Conservation (phyloP, 2,797 vertebrate genomes). For the Gallinago nigripennis region DNA sequence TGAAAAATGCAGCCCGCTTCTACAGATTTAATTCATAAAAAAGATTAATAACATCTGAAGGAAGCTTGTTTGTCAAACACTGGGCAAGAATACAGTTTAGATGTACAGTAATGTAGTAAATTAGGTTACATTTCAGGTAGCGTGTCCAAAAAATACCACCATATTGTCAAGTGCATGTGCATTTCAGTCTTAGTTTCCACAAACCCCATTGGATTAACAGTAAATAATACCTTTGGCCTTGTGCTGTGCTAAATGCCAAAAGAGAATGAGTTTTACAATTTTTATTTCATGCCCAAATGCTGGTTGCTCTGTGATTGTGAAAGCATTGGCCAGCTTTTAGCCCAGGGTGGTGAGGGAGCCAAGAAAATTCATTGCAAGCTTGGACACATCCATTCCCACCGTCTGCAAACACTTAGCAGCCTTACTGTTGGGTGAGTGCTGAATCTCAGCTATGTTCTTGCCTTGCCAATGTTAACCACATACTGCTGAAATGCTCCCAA, state of each 20-base stretch:
- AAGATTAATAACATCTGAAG: not conserved
- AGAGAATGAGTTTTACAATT: not conserved
- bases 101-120: not conserved
- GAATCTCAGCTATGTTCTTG: not conserved
- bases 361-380: not conserved
- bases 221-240: not conserved
- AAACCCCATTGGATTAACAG: not conserved
- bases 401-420: not conserved
- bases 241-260: not conserved
- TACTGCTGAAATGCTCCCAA: slow-evolving; percentile 19
- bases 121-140: not conserved
- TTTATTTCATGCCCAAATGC: not conserved
- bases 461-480: slow-evolving; percentile 1
- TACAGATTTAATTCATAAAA: not conserved
- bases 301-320: not conserved
- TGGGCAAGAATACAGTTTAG: not conserved
- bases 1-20: not conserved
- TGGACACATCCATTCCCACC: not conserved
- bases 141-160: not conserved
- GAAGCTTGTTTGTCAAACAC: not conserved
- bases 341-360: not conserved
- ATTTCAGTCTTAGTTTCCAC: not conserved
- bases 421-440: not conserved
- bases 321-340: not conserved
- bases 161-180: not conserved